phyloP scores from a whole-genome alignment of 2,113 vertebrate species.

The Psephotus haematonotus region DNA sequence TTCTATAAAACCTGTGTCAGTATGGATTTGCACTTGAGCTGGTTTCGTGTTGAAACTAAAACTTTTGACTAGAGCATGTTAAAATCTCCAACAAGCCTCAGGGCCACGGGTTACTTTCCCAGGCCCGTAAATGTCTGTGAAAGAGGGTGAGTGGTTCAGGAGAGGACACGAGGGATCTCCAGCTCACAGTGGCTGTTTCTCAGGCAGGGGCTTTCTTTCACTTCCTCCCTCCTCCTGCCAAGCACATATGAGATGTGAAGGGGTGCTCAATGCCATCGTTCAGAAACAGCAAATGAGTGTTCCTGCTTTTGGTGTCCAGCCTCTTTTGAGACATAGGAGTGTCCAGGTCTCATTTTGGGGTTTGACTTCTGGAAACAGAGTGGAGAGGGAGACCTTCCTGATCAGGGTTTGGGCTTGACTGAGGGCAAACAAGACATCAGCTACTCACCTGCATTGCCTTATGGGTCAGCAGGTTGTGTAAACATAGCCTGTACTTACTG shows the following conservation, averaged over 20 bases:
- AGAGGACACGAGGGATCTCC: not conserved
- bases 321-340: not conserved
- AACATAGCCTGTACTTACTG: not conserved
- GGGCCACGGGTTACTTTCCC: not conserved
- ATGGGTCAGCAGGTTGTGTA: not conserved
- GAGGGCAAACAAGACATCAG: not conserved
- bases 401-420: not conserved
- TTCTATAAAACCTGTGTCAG: not conserved
- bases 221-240: not conserved
- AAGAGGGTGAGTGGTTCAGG: not conserved
- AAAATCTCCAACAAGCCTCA: not conserved
- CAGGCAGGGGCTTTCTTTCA: accelerated
- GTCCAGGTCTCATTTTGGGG: not conserved
- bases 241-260: accelerated
- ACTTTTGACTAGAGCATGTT: not conserved
- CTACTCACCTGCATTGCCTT: accelerated
- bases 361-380: not conserved
- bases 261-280: accelerated
- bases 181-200: not conserved
- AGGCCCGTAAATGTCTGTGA: not conserved
- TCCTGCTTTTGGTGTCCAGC: not conserved
- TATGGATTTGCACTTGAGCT: not conserved
- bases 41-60: not conserved
- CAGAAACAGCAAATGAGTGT: not conserved
- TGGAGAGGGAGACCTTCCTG: not conserved